Base-by-base conservation (phyloP, 2,797 vertebrate genomes). In the Phalanger gymnotis region DNA sequence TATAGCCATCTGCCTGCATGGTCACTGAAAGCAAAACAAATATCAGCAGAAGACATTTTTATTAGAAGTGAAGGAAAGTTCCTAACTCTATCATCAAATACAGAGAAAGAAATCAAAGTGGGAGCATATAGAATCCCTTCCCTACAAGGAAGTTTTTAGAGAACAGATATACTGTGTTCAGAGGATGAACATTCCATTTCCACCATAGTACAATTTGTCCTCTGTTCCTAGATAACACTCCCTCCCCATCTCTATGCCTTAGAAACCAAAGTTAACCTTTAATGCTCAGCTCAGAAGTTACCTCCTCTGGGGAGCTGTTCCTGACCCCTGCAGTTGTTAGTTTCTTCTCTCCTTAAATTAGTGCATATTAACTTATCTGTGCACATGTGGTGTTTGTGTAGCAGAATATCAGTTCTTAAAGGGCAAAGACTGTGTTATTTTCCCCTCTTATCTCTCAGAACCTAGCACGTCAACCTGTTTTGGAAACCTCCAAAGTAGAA, bases 1-100 rank as follows among this genome's bases (percentile, higher is more conserved):
- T 47, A 4, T 54, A 53, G 5, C 73, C 54, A 81, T 96, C 55
- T 94, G 19, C 90, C 95, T 55, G 22, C n/a, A 61, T 6, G 93
- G 92, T 94, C 34, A 53, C 25, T 90, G 54, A 94, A 27, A 95
- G 61, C 12, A 95, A 93, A 92, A 12, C n/a, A 47, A 10, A 81
- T 47, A 81, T 40, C 34, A 96, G 19, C 47, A 97, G 34, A 73
- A 57, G 34, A 10, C 25, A 40, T 92, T 97, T 90, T 92, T 40
- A 93, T 55, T 53, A 94, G 31, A 90, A 30, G 91, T 34, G 58
- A 56, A 90, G 47, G 16, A 95, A 90, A 81, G 19, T 31, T 92
- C 54, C 56, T 54, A 89, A 91, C 28, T 56, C 11, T 92, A 73
- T 91, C 95, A 61, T 53, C 54, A 3, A 92, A 28, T 31, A 54